Conservation (phyloP, 1,140 invertebrate genomes). For the Dreissena polymorpha region DNA sequence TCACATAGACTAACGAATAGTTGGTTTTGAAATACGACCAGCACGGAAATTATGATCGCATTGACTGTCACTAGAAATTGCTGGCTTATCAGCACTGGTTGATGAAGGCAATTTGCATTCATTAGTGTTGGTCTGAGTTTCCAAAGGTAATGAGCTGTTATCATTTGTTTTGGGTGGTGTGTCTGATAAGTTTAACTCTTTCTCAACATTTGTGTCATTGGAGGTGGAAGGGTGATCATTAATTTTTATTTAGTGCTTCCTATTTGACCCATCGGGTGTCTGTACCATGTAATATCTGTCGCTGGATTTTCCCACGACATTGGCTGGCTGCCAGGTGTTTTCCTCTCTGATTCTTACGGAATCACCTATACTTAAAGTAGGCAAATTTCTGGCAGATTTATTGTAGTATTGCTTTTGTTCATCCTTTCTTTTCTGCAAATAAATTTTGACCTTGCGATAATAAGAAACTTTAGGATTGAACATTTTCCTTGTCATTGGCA, state of each 20-base stretch:
- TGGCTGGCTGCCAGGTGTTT: constrained; percentile 12
- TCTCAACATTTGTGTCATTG: too few species aligned
- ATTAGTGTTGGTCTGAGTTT: too few species aligned
- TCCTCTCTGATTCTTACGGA: constrained; percentile 1
- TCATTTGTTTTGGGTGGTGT: too few species aligned
- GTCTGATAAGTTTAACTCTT: too few species aligned
- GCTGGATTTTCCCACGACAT: background rate
- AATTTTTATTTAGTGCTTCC: constrained; percentile 1
- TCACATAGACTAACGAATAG: too few species aligned
- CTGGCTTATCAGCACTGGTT: too few species aligned
- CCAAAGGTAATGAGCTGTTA: too few species aligned
- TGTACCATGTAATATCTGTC: constrained; percentile 23
- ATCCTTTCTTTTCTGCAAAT: background rate
- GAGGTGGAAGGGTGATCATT: background rate
- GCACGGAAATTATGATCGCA: too few species aligned
- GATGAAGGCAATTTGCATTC: too few species aligned
- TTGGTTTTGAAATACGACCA: too few species aligned
- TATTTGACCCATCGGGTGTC: constrained; percentile 16
- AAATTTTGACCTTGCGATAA: background rate
- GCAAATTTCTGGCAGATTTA: background rate
- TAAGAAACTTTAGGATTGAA: background rate
- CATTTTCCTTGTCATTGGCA: background rate
- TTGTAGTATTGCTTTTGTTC: constrained; percentile 31
- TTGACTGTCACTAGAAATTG: too few species aligned
- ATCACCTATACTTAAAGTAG: background rate